phyloP scores from a whole-genome alignment of 1,140 invertebrate genomes.

The Melipona quadrifasciata region DNA sequence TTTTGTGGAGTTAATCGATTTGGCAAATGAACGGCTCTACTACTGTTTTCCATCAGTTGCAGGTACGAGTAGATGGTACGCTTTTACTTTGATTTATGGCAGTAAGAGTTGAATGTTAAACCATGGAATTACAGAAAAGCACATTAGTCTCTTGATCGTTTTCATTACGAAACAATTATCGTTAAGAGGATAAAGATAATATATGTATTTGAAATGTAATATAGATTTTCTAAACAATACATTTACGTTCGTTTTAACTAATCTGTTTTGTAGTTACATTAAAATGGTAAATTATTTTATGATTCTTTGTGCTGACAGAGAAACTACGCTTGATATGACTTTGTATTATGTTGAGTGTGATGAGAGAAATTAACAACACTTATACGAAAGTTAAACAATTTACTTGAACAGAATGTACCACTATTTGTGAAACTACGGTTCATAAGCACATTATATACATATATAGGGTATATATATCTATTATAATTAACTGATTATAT shows the following conservation, averaged over 20 bases:
- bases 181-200: constrained; percentile 42
- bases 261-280: neutral
- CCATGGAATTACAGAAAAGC: constrained; percentile 3
- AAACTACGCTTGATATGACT: neutral
- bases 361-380: neutral
- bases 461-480: no score
- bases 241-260: neutral
- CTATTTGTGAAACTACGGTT: constrained; percentile 51
- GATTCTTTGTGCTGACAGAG: neutral
- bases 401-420: constrained; percentile 27
- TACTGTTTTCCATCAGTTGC: neutral
- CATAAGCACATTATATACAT: neutral
- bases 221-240: neutral
- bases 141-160: constrained; percentile 4
- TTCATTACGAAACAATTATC: constrained; percentile 58
- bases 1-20: no score
- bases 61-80: constrained; percentile 28
- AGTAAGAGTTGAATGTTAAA: constrained; percentile 63
- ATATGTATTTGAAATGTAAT: neutral
- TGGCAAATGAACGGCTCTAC: no score
- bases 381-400: neutral
- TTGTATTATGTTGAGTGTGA: neutral
- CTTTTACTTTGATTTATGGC: constrained; percentile 61
- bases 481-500: constrained; percentile 10
- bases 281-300: neutral